These are phyloP conservation scores for Vulpes ferrilata DNA, from an alignment of 2,113 vertebrate genomes.

Conservation along the genomic window DNA sequence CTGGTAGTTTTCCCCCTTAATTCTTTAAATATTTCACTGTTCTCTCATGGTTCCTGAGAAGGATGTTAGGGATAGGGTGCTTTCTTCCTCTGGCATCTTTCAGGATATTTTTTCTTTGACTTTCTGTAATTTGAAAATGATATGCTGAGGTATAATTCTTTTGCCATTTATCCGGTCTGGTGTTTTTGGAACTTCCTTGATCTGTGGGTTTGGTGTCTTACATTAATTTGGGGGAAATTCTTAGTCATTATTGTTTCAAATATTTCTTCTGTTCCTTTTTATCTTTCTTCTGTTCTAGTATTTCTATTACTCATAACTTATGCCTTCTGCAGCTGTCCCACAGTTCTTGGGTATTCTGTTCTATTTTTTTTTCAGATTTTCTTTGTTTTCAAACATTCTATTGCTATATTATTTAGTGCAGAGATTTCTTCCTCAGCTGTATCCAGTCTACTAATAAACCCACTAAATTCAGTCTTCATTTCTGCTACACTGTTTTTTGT, in stretches of 20 bases:
- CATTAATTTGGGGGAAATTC: background rate
- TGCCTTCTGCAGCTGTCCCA: background rate
- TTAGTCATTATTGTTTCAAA: background rate
- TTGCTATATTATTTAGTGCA: background rate
- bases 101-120: background rate
- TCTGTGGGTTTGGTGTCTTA: background rate
- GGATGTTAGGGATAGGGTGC: background rate
- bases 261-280: background rate
- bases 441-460: background rate
- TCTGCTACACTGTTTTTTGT: background rate
- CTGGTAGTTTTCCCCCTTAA: background rate
- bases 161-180: background rate
- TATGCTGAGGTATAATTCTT: background rate
- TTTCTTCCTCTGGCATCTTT: background rate
- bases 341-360: background rate
- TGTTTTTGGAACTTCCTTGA: background rate
- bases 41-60: background rate
- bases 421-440: background rate
- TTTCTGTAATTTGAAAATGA: background rate
- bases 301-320: background rate
- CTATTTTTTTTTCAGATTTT: background rate
- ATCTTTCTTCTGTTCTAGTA: background rate
- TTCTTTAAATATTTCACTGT: background rate
- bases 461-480: background rate
- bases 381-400: background rate